A percentile compares a stretch with the other conserved stretches of the same genome.
These are phyloP conservation scores for Pachydiplax longipennis DNA, from an alignment of 2,888 invertebrate species.

Conservation along the genomic window DNA sequence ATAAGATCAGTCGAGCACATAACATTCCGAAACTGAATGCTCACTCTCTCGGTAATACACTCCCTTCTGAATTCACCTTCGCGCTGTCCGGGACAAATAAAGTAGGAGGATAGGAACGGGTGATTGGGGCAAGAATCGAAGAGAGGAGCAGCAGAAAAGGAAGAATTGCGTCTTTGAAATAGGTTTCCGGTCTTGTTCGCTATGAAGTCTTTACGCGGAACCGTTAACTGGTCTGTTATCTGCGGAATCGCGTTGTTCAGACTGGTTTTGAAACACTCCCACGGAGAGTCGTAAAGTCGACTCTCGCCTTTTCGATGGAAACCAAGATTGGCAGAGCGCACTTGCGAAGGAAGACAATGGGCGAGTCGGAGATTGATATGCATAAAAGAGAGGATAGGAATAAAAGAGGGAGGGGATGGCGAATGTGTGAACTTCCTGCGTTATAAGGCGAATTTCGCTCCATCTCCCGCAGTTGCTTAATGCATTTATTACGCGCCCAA, in stretches of 20 bases:
- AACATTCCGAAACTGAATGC: too few species aligned
- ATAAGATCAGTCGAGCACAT: too few species aligned
- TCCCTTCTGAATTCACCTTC: too few species aligned
- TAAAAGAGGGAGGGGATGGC: not conserved
- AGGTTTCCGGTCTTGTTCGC: constrained; percentile 43
- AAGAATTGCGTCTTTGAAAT: constrained; percentile 30
- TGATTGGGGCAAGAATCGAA: not conserved
- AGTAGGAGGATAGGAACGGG: not conserved
- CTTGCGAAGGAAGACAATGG: constrained; percentile 25
- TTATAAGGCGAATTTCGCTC: not conserved
- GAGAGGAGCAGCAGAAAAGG: not conserved
- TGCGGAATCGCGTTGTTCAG: constrained; percentile 13
- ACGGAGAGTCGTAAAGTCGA: constrained; percentile 35
- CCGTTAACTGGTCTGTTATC: constrained; percentile 33
- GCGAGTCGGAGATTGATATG: constrained; percentile 29
- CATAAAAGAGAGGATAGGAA: constrained; percentile 9
- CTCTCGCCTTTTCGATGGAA: constrained; percentile 29
- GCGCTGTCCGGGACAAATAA: not conserved
- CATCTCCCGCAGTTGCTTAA: not conserved
- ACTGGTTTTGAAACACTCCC: constrained; percentile 45
- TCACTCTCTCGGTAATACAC: too few species aligned
- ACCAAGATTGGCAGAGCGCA: constrained; percentile 36
- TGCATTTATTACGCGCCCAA: not conserved
- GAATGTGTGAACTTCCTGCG: constrained; percentile 25
- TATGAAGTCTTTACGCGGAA: constrained; percentile 41